A percentile compares a stretch with the other conserved stretches of the same genome.
Evolutionary conservation across 2,797 vertebrate genomes (phyloP).

Genomic region (Amblyopsis hoosieri): DNA sequence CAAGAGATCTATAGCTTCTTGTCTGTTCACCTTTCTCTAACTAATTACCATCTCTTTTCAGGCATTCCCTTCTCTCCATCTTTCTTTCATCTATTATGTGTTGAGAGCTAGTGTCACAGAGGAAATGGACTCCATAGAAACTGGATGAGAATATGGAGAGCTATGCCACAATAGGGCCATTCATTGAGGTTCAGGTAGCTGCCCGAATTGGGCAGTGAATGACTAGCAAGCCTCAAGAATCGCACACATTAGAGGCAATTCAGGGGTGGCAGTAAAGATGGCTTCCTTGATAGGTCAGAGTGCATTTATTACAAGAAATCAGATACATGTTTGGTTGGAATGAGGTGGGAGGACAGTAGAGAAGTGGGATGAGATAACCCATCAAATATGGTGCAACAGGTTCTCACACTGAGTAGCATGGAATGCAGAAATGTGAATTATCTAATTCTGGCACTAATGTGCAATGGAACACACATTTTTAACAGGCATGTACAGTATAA

Average conservation of each 20-base stretch:
- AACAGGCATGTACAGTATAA: too few species aligned
- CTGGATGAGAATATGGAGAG: slow-evolving; percentile 35
- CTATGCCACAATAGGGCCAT: slow-evolving; percentile 46
- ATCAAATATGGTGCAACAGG: slow-evolving; percentile 10
- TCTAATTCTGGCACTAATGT: too few species aligned
- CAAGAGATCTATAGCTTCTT: neutral
- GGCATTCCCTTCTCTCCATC: slow-evolving; percentile 13
- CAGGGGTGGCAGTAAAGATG: slow-evolving; percentile 20
- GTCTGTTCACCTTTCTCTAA: neutral
- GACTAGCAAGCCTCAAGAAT: slow-evolving; percentile 32
- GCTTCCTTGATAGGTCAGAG: slow-evolving; percentile 18
- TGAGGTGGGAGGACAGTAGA: slow-evolving; percentile 28
- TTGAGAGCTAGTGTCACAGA: slow-evolving; percentile 26
- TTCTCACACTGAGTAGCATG: slow-evolving; percentile 21
- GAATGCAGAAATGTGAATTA: slow-evolving; percentile 4
- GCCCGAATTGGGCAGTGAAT: slow-evolving; percentile 19
- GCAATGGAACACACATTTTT: too few species aligned
- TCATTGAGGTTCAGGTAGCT: slow-evolving; percentile 30
- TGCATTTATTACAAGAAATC: slow-evolving; percentile 25
- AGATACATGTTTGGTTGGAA: slow-evolving; percentile 26
- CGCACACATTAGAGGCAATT: slow-evolving; percentile 9
- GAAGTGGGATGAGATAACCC: slow-evolving; percentile 32
- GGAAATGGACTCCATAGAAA: slow-evolving; percentile 45
- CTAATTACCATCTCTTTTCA: slow-evolving; percentile 21
- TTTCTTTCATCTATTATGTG: slow-evolving; percentile 38